Base-by-base conservation (phyloP, 2,888 invertebrate genomes). In the Pyralis farinalis region DNA sequence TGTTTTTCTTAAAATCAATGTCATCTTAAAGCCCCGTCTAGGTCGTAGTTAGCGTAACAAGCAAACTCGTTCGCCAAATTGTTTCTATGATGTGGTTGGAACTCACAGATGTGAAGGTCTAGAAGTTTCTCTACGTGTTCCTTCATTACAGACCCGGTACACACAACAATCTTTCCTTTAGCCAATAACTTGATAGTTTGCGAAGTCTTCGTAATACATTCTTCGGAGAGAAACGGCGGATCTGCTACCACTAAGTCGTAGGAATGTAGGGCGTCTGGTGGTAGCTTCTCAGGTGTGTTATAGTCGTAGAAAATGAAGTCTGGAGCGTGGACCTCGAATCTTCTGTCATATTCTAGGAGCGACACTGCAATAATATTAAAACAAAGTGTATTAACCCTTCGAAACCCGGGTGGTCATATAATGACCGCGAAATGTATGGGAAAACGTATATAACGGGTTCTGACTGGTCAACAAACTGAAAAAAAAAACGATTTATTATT, bases 141-240 rank as follows among this genome's bases (percentile, higher is more conserved):
- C 54, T 91, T 91, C 96, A 97, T 96, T 0, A 95, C 84, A 30
- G 94, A 93, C 6, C 97, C 98, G 34, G 98, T 98, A 64, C 98
- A 98, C 5, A 98, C 86, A 1, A 98, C 91, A 20, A 98, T 92
- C 69, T 94, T 94, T 7, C 91, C 90, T 68, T 94, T 95, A 0
- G 92, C 79, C 38, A 98, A 72, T 55, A 92, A 91, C 53, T 92
- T 93, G 1, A 98, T 92, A 0, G 97, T 96, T 43, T 92, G 81
- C 0, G 96, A 91, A 0, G 94, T 94, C 86, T 98, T 97, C 0
- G 92, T 91, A 34, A 98, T 90, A 76, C 98, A 98, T 71, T 98
- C 98, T 55, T 96, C 94, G 0, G 97, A 95, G 1, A 99, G 88
- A 79, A 98, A 98, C 0, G 99, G 99, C 1, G 99, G 98, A 84